Evolutionary conservation across 1,140 invertebrate species (phyloP), one percentile per base, ranked within the genome.

Genomic region (Heliothis virescens): DNA sequence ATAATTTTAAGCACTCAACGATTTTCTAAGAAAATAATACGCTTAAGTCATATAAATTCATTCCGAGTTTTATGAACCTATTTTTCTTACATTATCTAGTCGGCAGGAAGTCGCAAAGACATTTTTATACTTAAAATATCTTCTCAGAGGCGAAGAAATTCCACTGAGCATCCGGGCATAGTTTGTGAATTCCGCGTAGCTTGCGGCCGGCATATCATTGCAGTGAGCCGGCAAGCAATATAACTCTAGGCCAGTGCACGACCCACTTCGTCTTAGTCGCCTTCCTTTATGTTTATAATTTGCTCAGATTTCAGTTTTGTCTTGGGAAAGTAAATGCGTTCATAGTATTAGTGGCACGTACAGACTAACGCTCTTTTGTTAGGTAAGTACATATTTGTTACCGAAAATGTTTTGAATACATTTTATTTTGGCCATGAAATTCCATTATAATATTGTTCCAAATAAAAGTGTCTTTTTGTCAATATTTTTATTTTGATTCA

Each of bases 51-150:
- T 18, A 67, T 67, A 67, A 67, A 48, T 60, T 73, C 48, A 16
- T 60, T 73, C 21, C 26, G 18, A 71, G 48, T 52, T 71, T 71
- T 67, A 67, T 52, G 48, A 57, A 62, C 55, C 72, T 75, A 75
- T 62, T 75, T 75, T 60, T 60, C 72, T 26, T 50, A 75, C 69
- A 75, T 60, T 75, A 75, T 75, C 72, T 21, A 57, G 34, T 62
- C 72, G 13, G 72, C 15, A 69, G 52, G 52, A 84, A 76, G 81
- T 79, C 73, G 29, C 67, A 78, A 80, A 74, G 82, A 82, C 78
- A 84, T 85, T 83, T 87, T 83, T 87, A 82, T 81, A 78, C 78
- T 82, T 82, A 83, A 85, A 83, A 85, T 84, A 87, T 85, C 78
- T 79, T 83, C 62, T 47, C 13, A 10, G 41, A 85, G 81, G 81